Percentiles rank a stretch among this genome's conserved stretches.
phyloP scores from a whole-genome alignment of 2,888 invertebrate species.

The Trichacis sp. region DNA sequence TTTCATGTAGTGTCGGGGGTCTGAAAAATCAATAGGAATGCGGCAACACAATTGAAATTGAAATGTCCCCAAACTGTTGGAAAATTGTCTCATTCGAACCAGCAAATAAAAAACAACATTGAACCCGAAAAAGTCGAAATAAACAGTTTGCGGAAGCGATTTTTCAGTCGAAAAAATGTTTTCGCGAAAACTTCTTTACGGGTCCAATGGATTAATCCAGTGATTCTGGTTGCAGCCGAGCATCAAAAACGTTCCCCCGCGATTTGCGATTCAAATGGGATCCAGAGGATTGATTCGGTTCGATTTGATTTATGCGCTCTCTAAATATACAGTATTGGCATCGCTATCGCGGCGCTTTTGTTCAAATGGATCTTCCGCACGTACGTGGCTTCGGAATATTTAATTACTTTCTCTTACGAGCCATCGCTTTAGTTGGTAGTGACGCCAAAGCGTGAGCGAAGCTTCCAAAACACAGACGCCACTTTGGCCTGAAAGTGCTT shows the following conservation, averaged over 20 bases:
- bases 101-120: neutral
- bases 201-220: neutral
- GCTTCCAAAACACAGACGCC: conserved; percentile 13
- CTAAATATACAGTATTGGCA: conserved; percentile 19
- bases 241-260: conserved; percentile 9
- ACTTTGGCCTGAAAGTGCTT: conserved; percentile 12
- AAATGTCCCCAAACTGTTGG: neutral
- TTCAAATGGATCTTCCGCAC: conserved; percentile 14
- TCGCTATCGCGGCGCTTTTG: conserved; percentile 13
- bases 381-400: conserved; percentile 16
- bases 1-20: neutral
- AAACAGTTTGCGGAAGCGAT: neutral
- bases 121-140: too few species aligned
- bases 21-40: neutral
- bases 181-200: neutral
- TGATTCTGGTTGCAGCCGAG: conserved; percentile 4
- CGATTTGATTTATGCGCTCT: conserved; percentile 14
- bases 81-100: neutral
- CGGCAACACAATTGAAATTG: neutral
- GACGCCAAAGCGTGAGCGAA: conserved; percentile 15
- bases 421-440: conserved; percentile 16
- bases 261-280: conserved; percentile 19
- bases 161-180: neutral
- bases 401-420: conserved; percentile 16
- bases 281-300: conserved; percentile 16